Evolutionary conservation across 2,113 vertebrate genomes (phyloP).

Genomic region (Marmota monax): DNA sequence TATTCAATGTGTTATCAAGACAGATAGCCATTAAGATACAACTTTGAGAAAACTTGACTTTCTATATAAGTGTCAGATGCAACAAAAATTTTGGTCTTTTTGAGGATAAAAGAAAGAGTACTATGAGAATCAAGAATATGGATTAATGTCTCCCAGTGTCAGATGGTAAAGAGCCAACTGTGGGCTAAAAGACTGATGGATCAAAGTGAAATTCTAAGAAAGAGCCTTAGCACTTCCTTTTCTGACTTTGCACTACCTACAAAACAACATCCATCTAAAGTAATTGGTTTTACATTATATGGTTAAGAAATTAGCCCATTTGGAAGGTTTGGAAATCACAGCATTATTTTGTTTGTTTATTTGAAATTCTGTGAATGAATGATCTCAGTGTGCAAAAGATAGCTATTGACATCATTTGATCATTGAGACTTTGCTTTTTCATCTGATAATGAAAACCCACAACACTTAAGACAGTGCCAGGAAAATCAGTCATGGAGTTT

Average conservation of each 20-base stretch:
- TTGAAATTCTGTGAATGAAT: constrained; percentile 36
- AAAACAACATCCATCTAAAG: constrained; percentile 21
- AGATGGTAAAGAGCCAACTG: constrained; percentile 41
- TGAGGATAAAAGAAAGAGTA: neutral
- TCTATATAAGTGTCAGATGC: constrained; percentile 5
- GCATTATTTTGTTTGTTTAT: constrained; percentile 44
- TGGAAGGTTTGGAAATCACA: constrained; percentile 16
- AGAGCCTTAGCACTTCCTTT: neutral
- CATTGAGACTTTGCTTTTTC: constrained; percentile 8
- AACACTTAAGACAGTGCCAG: neutral
- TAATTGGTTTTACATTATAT: neutral
- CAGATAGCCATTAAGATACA: constrained; percentile 56
- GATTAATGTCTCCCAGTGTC: neutral
- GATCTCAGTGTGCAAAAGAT: neutral
- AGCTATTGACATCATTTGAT: neutral
- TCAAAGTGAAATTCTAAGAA: constrained; percentile 41
- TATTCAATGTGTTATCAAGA: constrained; percentile 43
- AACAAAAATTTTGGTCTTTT: constrained; percentile 28
- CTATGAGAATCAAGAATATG: neutral
- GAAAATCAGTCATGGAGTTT: constrained; percentile 36
- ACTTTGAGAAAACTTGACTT: constrained; percentile 33
- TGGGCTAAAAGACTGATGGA: neutral
- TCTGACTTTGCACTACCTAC: neutral
- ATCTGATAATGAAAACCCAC: neutral
- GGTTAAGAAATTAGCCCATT: neutral